A percentile compares a stretch with the other conserved stretches of the same genome.
Evolutionary conservation across 2,113 vertebrate genomes (phyloP).

Genomic region (Hipposideros armiger): DNA sequence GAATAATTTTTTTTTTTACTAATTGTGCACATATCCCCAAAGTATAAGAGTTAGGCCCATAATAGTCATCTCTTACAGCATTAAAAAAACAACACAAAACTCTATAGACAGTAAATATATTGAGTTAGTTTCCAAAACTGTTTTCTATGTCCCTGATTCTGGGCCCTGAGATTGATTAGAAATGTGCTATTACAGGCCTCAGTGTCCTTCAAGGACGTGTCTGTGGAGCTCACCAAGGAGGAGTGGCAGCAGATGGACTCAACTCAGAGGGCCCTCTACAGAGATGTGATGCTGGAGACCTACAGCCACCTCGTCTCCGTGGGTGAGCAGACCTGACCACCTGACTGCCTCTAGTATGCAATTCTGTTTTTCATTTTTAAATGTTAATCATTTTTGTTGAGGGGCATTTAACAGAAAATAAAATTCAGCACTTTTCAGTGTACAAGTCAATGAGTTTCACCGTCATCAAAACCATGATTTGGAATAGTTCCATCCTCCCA

Average conservation of each 20-base stretch:
- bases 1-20: not conserved
- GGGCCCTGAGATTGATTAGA: not conserved
- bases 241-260: conserved; percentile 52
- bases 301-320: conserved; percentile 57
- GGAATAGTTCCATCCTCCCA: not conserved
- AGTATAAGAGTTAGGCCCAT: not conserved
- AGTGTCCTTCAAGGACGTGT: conserved; percentile 58
- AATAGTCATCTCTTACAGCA: not conserved
- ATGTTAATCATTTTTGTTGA: not conserved
- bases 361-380: not conserved
- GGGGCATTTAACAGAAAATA: not conserved
- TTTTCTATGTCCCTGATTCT: not conserved
- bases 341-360: not conserved
- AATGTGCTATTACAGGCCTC: not conserved
- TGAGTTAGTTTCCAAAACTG: not conserved
- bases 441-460: not conserved
- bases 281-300: conserved; percentile 70
- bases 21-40: not conserved
- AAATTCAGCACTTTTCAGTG: not conserved
- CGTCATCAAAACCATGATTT: not conserved
- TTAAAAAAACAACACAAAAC: not conserved
- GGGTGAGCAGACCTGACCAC: conserved; percentile 43
- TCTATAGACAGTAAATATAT: not conserved
- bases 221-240: conserved; percentile 55
- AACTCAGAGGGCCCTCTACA: conserved; percentile 38